phyloP scores from a whole-genome alignment of 2,113 vertebrate species.

The Chloropsis hardwickii region DNA sequence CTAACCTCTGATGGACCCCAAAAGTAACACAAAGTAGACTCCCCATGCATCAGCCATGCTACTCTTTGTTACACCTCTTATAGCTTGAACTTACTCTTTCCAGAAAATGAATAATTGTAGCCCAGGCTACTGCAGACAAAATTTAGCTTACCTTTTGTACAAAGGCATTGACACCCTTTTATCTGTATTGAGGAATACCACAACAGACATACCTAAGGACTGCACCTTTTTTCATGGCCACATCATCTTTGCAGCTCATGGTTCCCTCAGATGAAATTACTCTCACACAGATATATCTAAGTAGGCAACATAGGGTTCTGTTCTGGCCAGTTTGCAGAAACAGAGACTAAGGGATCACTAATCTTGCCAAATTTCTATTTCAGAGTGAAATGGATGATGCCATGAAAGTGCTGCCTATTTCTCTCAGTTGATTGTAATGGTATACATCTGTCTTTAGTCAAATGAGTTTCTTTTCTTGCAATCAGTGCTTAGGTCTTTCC shows the following conservation, averaged over 20 bases:
- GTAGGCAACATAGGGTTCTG: background rate
- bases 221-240: background rate
- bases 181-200: background rate
- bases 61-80: background rate
- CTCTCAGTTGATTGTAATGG: background rate
- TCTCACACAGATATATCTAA: background rate
- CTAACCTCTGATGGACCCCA: background rate
- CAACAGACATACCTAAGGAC: background rate
- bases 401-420: background rate
- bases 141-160: background rate
- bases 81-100: background rate
- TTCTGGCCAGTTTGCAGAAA: slow-evolving; percentile 3
- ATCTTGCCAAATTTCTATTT: slow-evolving; percentile 31
- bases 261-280: background rate
- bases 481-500: background rate
- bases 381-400: background rate
- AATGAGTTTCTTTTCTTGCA: background rate
- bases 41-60: background rate
- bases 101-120: background rate
- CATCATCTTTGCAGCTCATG: background rate
- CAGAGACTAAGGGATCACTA: background rate
- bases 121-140: background rate
- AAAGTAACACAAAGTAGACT: background rate
- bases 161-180: background rate
- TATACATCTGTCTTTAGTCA: slow-evolving; percentile 12